A percentile compares a stretch with the other conserved stretches of the same genome.
phyloP scores from a whole-genome alignment of 2,797 vertebrate genomes.

The Amblyopsis hoosieri region DNA sequence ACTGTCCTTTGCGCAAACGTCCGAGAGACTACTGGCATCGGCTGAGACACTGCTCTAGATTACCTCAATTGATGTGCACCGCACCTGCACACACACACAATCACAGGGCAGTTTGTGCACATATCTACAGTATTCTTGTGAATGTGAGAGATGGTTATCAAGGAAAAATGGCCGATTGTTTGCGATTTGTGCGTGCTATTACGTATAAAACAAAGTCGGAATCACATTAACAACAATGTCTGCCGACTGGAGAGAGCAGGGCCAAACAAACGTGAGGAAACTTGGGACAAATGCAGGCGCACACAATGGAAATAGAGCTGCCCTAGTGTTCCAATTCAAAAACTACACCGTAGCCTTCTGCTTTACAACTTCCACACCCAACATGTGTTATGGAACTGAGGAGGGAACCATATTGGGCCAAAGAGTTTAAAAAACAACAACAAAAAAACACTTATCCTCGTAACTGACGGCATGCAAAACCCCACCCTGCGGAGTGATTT shows the following conservation, averaged over 20 bases:
- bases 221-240: conserved; percentile 46
- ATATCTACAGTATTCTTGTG: background rate
- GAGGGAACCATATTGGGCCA: conserved; percentile 13
- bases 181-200: conserved; percentile 6
- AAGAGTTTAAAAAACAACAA: conserved; percentile 11
- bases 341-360: background rate
- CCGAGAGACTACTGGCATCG: conserved; percentile 26
- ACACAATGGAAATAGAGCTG: conserved; percentile 12
- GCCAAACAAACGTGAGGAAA: conserved; percentile 14
- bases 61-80: conserved; percentile 32
- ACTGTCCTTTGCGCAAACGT: conserved; percentile 65
- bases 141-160: too few relatives aligned
- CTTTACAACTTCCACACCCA: too few relatives aligned
- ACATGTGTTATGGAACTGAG: too few relatives aligned
- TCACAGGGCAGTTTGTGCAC: conserved; percentile 13
- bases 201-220: conserved; percentile 14
- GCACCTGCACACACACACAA: background rate
- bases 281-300: background rate
- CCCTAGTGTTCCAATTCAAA: conserved; percentile 23
- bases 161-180: background rate
- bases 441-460: background rate
- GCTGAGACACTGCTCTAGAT: conserved; percentile 68
- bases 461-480: background rate
- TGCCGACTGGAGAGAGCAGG: conserved; percentile 23
- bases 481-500: background rate